Evolutionary conservation across 2,888 invertebrate genomes (phyloP), one percentile per base, ranked within the genome.

Genomic region (Tholera decimalis): DNA sequence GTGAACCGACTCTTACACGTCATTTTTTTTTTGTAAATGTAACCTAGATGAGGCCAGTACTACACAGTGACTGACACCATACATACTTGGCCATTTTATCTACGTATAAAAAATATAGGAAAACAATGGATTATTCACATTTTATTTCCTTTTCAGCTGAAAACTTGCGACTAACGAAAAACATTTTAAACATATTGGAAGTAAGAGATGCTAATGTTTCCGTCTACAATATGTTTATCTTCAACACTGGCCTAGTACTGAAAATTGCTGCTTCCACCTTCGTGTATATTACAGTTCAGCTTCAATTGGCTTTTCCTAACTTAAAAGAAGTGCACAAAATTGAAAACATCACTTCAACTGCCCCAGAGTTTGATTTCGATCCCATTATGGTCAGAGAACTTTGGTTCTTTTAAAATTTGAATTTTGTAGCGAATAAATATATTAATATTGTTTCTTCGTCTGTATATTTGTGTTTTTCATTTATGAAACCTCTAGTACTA

Each of bases 251-350:
- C 0, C 68, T 88, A 18, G 58, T 88, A 4, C 66, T 92, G 15
- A 82, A 83, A 6, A 68, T 90, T 8, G 86, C 84, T 0, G 88
- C 89, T 0, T 89, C 92, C 0, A 88, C 89, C 1, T 86, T 92
- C 30, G 88, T 92, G 3, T 93, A 91, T 62, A 86, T 92, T 4
- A 92, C 90, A 4, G 89, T 91, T 11, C 92, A 92, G 61, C 67
- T 93, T 15, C 92, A 92, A 58, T 57, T 92, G 11, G 86, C 89
- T 0, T 87, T 89, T 54, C 84, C 87, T 1, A 80, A 82, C 26
- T 61, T 77, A 35, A 73, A 79, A 49, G 70, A 79, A 24, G 66
- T 61, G 0, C 63, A 67, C 24, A 80, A 63, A 61, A 11, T 64
- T 37, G 55, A 62, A 26, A 82, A 82, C 28, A 24, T 51, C 24